These are phyloP conservation scores for Geotrupes spiniger DNA, from an alignment of 2,888 invertebrate species.

Conservation along the genomic window DNA sequence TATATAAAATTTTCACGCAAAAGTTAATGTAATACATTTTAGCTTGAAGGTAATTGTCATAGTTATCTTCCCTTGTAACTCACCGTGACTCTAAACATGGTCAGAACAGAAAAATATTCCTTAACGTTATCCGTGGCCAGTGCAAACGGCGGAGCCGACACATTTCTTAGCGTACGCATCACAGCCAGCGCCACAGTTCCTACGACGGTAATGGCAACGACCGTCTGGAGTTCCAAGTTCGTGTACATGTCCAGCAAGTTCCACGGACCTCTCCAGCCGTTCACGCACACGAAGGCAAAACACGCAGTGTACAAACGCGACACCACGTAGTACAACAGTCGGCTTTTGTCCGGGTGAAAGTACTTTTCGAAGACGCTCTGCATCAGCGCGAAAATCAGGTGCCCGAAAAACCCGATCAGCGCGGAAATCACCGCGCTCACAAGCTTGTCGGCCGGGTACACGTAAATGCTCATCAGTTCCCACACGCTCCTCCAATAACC, in stretches of 20 bases:
- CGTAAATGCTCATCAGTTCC: constrained; percentile 71
- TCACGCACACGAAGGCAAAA: constrained; percentile 79
- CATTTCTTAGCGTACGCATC: constrained; percentile 71
- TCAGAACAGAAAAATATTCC: constrained; percentile 80
- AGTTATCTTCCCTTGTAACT: no score
- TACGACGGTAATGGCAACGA: constrained; percentile 63
- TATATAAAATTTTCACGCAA: no score
- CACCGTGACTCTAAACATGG: constrained; percentile 80
- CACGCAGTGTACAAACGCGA: constrained; percentile 73
- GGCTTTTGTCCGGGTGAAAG: constrained; percentile 66
- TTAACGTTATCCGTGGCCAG: constrained; percentile 70
- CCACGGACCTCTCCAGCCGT: constrained; percentile 88
- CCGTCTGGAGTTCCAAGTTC: constrained; percentile 57
- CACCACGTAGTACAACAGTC: constrained; percentile 65
- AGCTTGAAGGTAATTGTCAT: no score
- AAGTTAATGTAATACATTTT: no score
- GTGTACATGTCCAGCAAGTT: constrained; percentile 70
- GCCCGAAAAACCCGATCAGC: constrained; percentile 66
- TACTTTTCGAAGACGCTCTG: constrained; percentile 61
- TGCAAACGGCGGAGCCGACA: constrained; percentile 79
- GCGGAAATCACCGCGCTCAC: constrained; percentile 68
- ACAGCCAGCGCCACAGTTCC: constrained; percentile 67
- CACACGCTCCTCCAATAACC: constrained; percentile 86
- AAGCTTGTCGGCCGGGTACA: constrained; percentile 61
- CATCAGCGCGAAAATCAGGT: constrained; percentile 65